Evolutionary conservation across 2,797 vertebrate genomes (phyloP).

Genomic region (Protonibea diacanthus): DNA sequence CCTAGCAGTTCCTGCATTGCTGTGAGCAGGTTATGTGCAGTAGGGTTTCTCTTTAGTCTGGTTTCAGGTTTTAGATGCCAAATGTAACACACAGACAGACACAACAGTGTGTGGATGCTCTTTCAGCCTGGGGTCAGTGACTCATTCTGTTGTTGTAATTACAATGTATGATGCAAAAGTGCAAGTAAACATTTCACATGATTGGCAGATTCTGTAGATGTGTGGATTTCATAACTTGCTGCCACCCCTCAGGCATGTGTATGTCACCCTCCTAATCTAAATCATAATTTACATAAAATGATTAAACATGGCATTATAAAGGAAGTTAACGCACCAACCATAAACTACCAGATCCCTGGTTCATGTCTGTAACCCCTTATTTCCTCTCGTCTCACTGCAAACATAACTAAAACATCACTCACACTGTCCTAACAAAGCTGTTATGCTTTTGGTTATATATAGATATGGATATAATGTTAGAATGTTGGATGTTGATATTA

Average conservation of each 20-base stretch:
- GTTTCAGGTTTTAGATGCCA: not conserved
- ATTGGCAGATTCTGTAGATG: constrained; percentile 7
- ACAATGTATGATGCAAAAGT: not conserved
- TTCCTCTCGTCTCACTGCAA: not conserved
- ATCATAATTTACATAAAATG: not conserved
- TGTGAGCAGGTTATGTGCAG: not conserved
- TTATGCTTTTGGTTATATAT: no score
- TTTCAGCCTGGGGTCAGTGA: not conserved
- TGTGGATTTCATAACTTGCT: not conserved
- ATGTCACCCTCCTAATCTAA: not conserved
- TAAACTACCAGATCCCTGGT: not conserved
- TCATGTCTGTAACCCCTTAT: not conserved
- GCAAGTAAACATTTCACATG: constrained; percentile 1
- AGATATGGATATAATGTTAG: no score
- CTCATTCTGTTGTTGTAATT: constrained; percentile 18
- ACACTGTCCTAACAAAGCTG: no score
- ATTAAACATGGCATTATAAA: not conserved
- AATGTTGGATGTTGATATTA: no score
- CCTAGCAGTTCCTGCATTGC: not conserved
- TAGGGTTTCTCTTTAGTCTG: not conserved
- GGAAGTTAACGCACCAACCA: not conserved
- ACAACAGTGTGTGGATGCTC: not conserved
- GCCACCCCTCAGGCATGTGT: not conserved
- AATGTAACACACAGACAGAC: constrained; percentile 4
- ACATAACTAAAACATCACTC: not conserved